Evolutionary conservation across 2,888 invertebrate genomes (phyloP).

Genomic region (Pasiphila rectangulata): DNA sequence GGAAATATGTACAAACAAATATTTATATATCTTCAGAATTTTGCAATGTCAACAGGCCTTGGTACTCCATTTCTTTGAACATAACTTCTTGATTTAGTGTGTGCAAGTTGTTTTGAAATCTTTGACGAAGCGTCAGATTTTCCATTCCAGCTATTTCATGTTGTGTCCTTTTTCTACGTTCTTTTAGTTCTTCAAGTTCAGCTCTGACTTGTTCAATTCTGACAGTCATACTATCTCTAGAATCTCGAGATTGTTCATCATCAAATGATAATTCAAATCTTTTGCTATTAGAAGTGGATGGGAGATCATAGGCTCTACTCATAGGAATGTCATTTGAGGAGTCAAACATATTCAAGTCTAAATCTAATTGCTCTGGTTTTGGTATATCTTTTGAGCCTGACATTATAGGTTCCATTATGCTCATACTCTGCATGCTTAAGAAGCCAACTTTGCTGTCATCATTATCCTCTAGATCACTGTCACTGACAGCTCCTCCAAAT

Average conservation of each 20-base stretch:
- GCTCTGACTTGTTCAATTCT: conserved; percentile 86
- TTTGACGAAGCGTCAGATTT: conserved; percentile 89
- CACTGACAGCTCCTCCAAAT: conserved; percentile 95
- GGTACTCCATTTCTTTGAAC: conserved; percentile 87
- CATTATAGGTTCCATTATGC: conserved; percentile 55
- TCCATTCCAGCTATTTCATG: conserved; percentile 92
- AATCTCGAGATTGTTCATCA: conserved; percentile 56
- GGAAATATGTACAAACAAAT: background rate
- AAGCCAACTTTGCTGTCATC: conserved; percentile 82
- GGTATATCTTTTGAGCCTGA: conserved; percentile 48
- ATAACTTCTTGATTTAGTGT: conserved; percentile 89
- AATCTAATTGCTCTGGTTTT: conserved; percentile 55
- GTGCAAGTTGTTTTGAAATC: conserved; percentile 91
- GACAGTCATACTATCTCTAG: conserved; percentile 78
- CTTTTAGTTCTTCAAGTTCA: conserved; percentile 88
- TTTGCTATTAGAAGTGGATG: conserved; percentile 43
- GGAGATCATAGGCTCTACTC: conserved; percentile 43
- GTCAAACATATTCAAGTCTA: conserved; percentile 63
- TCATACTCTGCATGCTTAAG: conserved; percentile 53
- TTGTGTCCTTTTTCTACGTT: conserved; percentile 88
- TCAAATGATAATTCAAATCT: conserved; percentile 55
- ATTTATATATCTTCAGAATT: conserved; percentile 68
- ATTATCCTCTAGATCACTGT: conserved; percentile 88
- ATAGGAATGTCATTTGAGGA: conserved; percentile 38
- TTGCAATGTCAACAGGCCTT: conserved; percentile 63